Evolutionary conservation across 2,888 invertebrate genomes (phyloP).

Genomic region (Strigamia maritima): DNA sequence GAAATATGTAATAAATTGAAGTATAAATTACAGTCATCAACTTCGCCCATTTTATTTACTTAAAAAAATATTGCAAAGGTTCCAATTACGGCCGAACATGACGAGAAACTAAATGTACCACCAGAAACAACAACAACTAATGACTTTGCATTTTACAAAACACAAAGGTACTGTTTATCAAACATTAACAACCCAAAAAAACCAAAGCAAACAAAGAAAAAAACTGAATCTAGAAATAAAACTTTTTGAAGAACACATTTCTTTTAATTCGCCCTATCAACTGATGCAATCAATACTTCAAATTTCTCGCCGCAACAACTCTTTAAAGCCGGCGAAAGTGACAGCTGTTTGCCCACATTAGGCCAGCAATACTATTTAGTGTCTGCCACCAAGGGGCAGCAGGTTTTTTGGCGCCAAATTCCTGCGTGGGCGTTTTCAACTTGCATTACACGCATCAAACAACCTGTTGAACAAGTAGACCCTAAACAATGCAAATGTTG

Average conservation of each 20-base stretch:
- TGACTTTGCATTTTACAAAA: constrained; percentile 28
- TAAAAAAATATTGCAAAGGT: background rate
- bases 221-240: background rate
- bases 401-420: constrained; percentile 28
- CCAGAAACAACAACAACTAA: constrained; percentile 19
- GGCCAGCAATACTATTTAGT: background rate
- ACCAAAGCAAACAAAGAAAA: constrained; percentile 2
- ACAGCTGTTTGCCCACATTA: constrained; percentile 1
- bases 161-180: constrained; percentile 11
- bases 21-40: background rate
- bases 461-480: constrained; percentile 16
- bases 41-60: background rate
- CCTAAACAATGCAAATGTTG: background rate
- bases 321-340: background rate
- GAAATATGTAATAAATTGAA: background rate
- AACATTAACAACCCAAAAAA: background rate
- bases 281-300: background rate
- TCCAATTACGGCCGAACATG: background rate
- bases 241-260: background rate
- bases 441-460: background rate
- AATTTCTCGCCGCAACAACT: background rate
- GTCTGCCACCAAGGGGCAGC: constrained; percentile 2
- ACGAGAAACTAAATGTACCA: background rate
- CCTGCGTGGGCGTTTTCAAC: constrained; percentile 1
- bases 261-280: background rate